Evolutionary conservation across 2,797 vertebrate genomes (phyloP).

Genomic region (Diplodus puntazzo): DNA sequence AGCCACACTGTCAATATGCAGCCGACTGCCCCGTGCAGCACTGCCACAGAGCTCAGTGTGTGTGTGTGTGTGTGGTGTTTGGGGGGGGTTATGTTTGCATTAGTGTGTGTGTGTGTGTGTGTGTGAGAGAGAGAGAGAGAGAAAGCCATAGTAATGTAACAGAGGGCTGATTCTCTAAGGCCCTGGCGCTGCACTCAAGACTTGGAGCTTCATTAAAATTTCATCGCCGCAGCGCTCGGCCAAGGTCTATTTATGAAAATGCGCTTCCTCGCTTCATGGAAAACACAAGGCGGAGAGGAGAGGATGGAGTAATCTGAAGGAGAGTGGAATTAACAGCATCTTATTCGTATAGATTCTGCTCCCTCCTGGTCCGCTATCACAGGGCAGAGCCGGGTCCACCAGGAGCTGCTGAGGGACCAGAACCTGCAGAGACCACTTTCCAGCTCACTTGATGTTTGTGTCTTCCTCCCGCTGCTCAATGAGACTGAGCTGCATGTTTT

Average conservation of each 20-base stretch:
- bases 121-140: slow-evolving; percentile 33
- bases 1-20: slow-evolving; percentile 64
- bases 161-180: slow-evolving; percentile 90
- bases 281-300: slow-evolving; percentile 86
- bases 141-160: slow-evolving; percentile 85
- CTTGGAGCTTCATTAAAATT: slow-evolving; percentile 95
- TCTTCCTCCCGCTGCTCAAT: slow-evolving; percentile 40
- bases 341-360: slow-evolving; percentile 56
- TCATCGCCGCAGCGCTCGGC: slow-evolving; percentile 91
- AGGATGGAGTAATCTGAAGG: slow-evolving; percentile 80
- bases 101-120: too few relatives aligned
- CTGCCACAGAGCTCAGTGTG: slow-evolving; percentile 49
- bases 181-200: slow-evolving; percentile 93
- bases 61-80: slow-evolving; percentile 27
- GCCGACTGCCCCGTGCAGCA: slow-evolving; percentile 56
- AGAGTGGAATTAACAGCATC: slow-evolving; percentile 75
- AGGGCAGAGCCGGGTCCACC: slow-evolving; percentile 1
- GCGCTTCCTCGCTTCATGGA: slow-evolving; percentile 90
- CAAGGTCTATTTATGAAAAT: slow-evolving; percentile 99
- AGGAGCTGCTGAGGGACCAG: slow-evolving; percentile 28
- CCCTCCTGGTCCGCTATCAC: slow-evolving; percentile 50
- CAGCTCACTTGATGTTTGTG: slow-evolving; percentile 61
- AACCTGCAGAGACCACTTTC: slow-evolving; percentile 53
- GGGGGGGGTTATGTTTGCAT: neutral
- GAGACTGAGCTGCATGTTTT: slow-evolving; percentile 49